These are phyloP conservation scores for Sinocyclocheilus rhinocerous DNA, from an alignment of 2,113 vertebrate species.

Conservation along the genomic window DNA sequence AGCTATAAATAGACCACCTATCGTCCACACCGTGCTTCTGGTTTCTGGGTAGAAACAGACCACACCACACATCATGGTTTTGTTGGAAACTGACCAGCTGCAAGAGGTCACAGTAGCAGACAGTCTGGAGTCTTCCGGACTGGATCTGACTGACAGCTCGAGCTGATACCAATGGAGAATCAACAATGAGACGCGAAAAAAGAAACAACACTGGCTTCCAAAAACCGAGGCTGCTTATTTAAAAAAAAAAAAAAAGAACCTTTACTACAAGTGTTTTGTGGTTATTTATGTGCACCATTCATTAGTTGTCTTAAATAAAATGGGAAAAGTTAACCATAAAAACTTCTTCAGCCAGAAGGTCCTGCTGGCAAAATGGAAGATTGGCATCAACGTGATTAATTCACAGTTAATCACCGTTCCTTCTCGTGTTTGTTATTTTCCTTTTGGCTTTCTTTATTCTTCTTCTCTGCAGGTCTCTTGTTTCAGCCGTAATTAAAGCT, in stretches of 20 bases:
- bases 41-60: background rate
- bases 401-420: slow-evolving; percentile 46
- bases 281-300: background rate
- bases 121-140: slow-evolving; percentile 5
- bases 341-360: slow-evolving; percentile 17
- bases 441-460: slow-evolving; percentile 1
- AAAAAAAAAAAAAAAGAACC: background rate
- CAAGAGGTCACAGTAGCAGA: slow-evolving; percentile 22
- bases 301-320: background rate
- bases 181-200: background rate
- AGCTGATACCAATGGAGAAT: slow-evolving; percentile 5
- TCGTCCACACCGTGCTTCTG: background rate
- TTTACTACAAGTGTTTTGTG: background rate
- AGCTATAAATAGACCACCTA: background rate
- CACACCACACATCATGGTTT: background rate
- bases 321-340: slow-evolving; percentile 8
- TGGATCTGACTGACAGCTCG: slow-evolving; percentile 7
- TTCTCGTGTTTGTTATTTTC: slow-evolving; percentile 33
- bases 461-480: slow-evolving; percentile 24
- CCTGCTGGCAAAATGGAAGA: slow-evolving; percentile 22
- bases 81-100: slow-evolving; percentile 19
- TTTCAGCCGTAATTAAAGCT: slow-evolving; percentile 49
- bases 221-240: background rate
- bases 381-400: slow-evolving; percentile 43
- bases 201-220: background rate